These are phyloP conservation scores for Brenthis ino DNA, from an alignment of 2,888 invertebrate species.

Conservation along the genomic window DNA sequence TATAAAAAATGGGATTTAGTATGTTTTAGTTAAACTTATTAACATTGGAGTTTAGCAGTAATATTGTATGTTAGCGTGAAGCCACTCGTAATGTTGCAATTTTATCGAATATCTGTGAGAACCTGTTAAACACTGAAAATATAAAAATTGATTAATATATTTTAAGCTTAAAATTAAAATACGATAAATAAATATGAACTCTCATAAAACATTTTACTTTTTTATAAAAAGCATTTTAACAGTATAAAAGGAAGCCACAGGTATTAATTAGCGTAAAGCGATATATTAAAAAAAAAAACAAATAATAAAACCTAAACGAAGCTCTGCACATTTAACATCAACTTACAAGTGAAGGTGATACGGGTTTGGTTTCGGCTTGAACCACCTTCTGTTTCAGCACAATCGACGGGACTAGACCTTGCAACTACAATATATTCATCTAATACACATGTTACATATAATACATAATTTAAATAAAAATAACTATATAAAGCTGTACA, in stretches of 20 bases:
- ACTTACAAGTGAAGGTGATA: slow-evolving; percentile 57
- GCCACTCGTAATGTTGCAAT: too few relatives aligned
- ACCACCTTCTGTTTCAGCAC: slow-evolving; percentile 55
- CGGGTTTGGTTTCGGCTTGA: slow-evolving; percentile 42
- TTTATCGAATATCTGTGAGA: too few relatives aligned
- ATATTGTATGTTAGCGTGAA: too few relatives aligned
- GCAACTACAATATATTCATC: slow-evolving; percentile 58
- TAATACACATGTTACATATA: slow-evolving; percentile 2
- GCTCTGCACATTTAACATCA: not conserved
- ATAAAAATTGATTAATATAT: too few relatives aligned
- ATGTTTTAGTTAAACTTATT: too few relatives aligned
- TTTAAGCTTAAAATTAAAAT: too few relatives aligned
- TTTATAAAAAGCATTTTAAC: not conserved
- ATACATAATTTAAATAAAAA: not conserved
- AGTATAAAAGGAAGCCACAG: not conserved
- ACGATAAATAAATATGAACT: too few relatives aligned
- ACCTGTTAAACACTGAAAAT: too few relatives aligned
- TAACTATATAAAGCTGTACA: not conserved
- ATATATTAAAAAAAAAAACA: not conserved
- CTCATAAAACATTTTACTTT: too few relatives aligned
- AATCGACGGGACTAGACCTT: slow-evolving; percentile 67
- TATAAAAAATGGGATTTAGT: too few relatives aligned
- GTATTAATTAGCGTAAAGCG: not conserved
- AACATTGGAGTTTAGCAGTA: too few relatives aligned
- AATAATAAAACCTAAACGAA: not conserved